Conservation (phyloP, 1,140 invertebrate genomes). For the Procambarus virginalis region DNA sequence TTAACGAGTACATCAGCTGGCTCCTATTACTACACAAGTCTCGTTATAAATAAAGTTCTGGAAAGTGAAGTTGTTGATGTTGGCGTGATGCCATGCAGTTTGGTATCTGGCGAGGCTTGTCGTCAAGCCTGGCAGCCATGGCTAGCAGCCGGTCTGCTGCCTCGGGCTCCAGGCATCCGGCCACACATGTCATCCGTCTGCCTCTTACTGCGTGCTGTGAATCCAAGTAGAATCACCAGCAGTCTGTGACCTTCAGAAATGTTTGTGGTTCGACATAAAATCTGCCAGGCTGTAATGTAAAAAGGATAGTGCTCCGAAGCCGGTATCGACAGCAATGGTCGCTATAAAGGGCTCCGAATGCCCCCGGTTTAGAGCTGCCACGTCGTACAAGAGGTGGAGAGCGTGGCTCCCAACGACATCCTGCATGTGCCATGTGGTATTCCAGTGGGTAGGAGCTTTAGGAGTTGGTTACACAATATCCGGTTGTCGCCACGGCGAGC, state of each 20-base stretch:
- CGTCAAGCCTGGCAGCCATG: slow-evolving; percentile 2
- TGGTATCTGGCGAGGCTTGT: neutral
- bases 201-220: neutral
- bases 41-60: neutral
- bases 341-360: neutral
- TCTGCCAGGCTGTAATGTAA: neutral
- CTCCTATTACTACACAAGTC: neutral
- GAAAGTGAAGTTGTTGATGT: slow-evolving; percentile 1
- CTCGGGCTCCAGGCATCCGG: neutral
- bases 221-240: neutral
- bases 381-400: neutral
- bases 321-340: neutral
- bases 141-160: slow-evolving; percentile 7
- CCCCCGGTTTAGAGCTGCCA: neutral
- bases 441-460: slow-evolving; percentile 2
- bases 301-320: neutral
- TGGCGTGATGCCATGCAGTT: slow-evolving; percentile 22
- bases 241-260: neutral
- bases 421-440: neutral
- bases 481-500: neutral
- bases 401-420: neutral
- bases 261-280: neutral
- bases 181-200: neutral
- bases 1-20: neutral
- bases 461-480: slow-evolving; percentile 8